phyloP scores from a whole-genome alignment of 2,113 vertebrate genomes.

The Maccullochella peelii region DNA sequence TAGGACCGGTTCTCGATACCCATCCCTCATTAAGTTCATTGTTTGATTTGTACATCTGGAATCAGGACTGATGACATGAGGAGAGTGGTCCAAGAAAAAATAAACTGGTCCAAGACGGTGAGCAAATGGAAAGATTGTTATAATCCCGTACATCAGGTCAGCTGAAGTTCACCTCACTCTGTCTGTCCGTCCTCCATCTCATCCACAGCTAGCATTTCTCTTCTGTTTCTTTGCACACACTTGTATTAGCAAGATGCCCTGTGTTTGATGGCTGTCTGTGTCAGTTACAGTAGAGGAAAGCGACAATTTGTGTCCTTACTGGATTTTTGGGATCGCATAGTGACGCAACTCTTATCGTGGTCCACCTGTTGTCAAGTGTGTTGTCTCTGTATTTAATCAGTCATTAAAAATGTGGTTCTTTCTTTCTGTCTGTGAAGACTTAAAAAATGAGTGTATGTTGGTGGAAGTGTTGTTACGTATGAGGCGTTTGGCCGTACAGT shows the following conservation, averaged over 20 bases:
- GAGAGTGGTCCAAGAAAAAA: too few species aligned
- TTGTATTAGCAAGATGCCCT: too few species aligned
- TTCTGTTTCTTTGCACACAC: neutral
- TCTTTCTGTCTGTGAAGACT: neutral
- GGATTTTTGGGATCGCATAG: neutral
- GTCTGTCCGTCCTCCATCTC: neutral
- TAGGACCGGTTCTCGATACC: too few species aligned
- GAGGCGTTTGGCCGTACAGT: too few species aligned
- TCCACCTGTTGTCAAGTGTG: neutral
- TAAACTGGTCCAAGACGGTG: neutral
- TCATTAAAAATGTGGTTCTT: neutral
- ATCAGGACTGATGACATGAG: neutral
- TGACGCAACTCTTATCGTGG: neutral
- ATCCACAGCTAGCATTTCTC: too few species aligned
- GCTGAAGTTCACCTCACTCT: neutral
- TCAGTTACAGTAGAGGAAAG: neutral
- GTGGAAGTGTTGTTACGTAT: neutral
- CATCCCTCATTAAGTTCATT: too few species aligned
- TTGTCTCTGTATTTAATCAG: neutral
- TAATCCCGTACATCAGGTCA: neutral
- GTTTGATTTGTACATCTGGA: neutral
- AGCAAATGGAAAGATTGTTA: slow-evolving; percentile 2
- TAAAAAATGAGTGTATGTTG: neutral
- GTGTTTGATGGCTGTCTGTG: too few species aligned
- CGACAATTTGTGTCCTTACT: neutral